Evolutionary conservation across 2,888 invertebrate genomes (phyloP).

Genomic region (Baronia brevicornis): DNA sequence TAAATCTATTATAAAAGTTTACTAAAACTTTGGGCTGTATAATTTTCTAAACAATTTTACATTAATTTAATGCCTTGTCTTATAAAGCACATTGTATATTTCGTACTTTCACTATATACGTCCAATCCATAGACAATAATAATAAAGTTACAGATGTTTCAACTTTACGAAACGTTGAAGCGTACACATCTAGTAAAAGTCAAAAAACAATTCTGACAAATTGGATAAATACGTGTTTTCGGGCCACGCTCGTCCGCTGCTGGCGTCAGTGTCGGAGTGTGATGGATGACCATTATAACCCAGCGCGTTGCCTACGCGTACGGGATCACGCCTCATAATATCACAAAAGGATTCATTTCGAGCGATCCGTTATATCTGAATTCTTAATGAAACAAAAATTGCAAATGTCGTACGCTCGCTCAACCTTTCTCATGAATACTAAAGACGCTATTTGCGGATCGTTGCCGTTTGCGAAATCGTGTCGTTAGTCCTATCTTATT

Average conservation of each 20-base stretch:
- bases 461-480: constrained; percentile 59
- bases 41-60: too few relatives aligned
- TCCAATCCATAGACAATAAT: too few relatives aligned
- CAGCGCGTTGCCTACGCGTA: constrained; percentile 22
- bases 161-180: constrained; percentile 6
- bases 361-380: constrained; percentile 66
- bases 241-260: constrained; percentile 21
- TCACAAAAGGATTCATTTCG: constrained; percentile 47
- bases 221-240: constrained; percentile 34
- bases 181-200: constrained; percentile 22
- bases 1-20: too few relatives aligned
- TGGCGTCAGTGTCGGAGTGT: constrained; percentile 27
- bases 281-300: constrained; percentile 40
- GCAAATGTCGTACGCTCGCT: constrained; percentile 65
- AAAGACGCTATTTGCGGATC: constrained; percentile 68
- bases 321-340: constrained; percentile 23
- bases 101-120: constrained; percentile 8
- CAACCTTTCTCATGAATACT: constrained; percentile 68
- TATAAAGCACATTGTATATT: too few relatives aligned
- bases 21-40: too few relatives aligned
- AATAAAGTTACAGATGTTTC: too few relatives aligned
- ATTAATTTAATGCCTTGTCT: too few relatives aligned
- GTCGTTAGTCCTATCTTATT: constrained; percentile 41
- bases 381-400: constrained; percentile 73
- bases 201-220: constrained; percentile 35